These are phyloP conservation scores for Microctenopoma stevenorrisi DNA, from an alignment of 2,797 vertebrate species.

Conservation along the genomic window DNA sequence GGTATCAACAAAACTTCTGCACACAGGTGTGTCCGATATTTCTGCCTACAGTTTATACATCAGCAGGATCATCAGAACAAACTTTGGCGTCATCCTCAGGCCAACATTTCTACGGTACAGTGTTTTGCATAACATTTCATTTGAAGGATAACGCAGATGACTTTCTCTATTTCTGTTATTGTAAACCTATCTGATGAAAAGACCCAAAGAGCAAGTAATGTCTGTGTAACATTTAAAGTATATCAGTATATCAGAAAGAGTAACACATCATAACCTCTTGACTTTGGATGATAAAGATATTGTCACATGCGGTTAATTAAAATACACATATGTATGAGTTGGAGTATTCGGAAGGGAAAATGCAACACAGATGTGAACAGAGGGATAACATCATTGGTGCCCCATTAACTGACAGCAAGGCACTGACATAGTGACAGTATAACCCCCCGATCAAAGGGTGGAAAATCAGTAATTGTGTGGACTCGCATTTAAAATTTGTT, in stretches of 20 bases:
- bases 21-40: slow-evolving; percentile 72
- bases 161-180: background rate
- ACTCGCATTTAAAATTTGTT: no score
- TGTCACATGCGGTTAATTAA: no score
- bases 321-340: no score
- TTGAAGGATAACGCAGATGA: background rate
- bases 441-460: no score
- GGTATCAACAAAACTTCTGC: slow-evolving; percentile 42
- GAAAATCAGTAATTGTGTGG: no score
- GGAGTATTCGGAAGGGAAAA: background rate
- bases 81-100: slow-evolving; percentile 44
- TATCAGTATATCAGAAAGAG: no score
- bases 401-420: background rate
- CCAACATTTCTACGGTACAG: slow-evolving; percentile 72
- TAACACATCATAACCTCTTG: no score
- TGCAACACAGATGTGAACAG: background rate
- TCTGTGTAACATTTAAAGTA: no score
- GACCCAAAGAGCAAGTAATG: no score
- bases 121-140: background rate
- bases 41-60: slow-evolving; percentile 82
- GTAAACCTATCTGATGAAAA: no score
- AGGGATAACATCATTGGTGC: background rate
- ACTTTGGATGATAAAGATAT: no score
- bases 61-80: slow-evolving; percentile 72
- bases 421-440: no score